Evolutionary conservation across 1,140 invertebrate genomes (phyloP).

Genomic region (Thereuonema tuberculata): DNA sequence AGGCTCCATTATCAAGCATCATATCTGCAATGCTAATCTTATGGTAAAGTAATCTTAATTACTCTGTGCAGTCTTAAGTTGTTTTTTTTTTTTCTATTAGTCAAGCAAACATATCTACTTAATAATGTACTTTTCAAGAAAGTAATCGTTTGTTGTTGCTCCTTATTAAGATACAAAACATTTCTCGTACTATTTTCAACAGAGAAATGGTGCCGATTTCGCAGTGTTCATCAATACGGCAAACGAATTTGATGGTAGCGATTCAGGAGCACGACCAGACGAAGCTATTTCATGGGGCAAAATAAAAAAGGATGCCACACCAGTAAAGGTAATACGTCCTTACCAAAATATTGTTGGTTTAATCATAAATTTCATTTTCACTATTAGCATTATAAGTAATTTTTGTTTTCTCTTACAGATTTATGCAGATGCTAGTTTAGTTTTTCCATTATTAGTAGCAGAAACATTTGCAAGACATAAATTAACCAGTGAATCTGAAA

Average conservation of each 20-base stretch:
- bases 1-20: constrained; percentile 96
- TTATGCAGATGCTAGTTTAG: constrained; percentile 85
- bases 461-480: constrained; percentile 87
- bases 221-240: constrained; percentile 95
- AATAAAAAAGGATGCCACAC: constrained; percentile 69
- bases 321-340: constrained; percentile 60
- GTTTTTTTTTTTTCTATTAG: too few species aligned
- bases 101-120: too few species aligned
- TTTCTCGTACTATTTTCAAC: too few species aligned
- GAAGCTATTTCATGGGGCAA: constrained; percentile 99
- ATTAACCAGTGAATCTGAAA: too few species aligned
- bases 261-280: constrained; percentile 92
- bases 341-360: background rate
- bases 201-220: constrained; percentile 96
- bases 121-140: too few species aligned
- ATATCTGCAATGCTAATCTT: constrained; percentile 95
- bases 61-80: too few species aligned
- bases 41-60: too few species aligned
- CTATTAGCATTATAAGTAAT: constrained; percentile 2
- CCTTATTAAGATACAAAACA: too few species aligned
- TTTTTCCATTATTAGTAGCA: constrained; percentile 88
- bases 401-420: constrained; percentile 38
- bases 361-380: background rate
- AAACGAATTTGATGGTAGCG: constrained; percentile 95
- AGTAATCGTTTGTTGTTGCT: too few species aligned